Evolutionary conservation across 2,888 invertebrate genomes (phyloP).

Genomic region (Ochlodes sylvanus): DNA sequence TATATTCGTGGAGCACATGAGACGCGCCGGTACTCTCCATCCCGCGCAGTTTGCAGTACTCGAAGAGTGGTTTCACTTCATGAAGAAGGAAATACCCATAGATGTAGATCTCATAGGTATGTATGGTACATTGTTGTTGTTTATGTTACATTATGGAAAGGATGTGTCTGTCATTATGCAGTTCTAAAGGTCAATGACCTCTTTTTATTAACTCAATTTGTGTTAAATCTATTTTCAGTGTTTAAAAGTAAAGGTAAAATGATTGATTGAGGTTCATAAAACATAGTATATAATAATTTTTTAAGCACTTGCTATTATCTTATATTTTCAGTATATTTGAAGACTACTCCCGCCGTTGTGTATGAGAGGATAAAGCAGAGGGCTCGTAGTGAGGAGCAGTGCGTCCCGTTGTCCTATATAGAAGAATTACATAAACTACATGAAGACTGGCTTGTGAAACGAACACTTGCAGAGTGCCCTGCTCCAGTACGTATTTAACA

Average conservation of each 20-base stretch:
- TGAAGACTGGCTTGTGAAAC: constrained; percentile 88
- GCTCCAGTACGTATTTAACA: constrained; percentile 82
- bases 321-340: constrained; percentile 85
- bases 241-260: too few species aligned
- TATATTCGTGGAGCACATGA: constrained; percentile 94
- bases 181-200: too few species aligned
- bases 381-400: constrained; percentile 92
- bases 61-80: constrained; percentile 94
- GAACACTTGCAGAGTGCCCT: constrained; percentile 84
- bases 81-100: constrained; percentile 89
- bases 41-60: constrained; percentile 92
- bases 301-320: not conserved
- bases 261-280: not conserved
- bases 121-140: too few species aligned
- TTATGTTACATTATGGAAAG: too few species aligned
- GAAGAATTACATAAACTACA: constrained; percentile 91
- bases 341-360: constrained; percentile 87
- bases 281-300: not conserved
- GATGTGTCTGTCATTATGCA: too few species aligned
- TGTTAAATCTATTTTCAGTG: too few species aligned
- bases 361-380: constrained; percentile 90
- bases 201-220: too few species aligned
- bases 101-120: constrained; percentile 94
- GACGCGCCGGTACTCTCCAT: constrained; percentile 87
- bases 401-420: constrained; percentile 92